Percentiles rank a stretch among this genome's conserved stretches.
Conservation (phyloP, 2,888 invertebrate species). For the Dolomedes plantarius region DNA sequence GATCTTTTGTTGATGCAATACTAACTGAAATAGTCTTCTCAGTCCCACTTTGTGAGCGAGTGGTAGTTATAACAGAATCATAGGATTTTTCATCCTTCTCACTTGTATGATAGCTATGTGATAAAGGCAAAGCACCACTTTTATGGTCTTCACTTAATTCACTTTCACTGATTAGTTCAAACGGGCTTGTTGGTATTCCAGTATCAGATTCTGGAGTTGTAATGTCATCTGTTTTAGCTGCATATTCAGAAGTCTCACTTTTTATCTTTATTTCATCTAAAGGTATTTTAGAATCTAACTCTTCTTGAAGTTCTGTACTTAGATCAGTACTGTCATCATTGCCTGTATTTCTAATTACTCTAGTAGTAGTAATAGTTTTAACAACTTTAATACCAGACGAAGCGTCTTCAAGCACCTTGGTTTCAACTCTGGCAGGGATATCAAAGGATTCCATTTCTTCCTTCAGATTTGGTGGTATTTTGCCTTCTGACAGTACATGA, state of each 20-base stretch:
- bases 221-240: constrained; percentile 4
- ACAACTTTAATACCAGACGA: no score
- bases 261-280: background rate
- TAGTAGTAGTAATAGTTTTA: background rate
- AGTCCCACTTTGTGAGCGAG: constrained; percentile 9
- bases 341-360: background rate
- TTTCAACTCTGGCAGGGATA: no score
- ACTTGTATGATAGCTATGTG: constrained; percentile 1
- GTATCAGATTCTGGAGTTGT: constrained; percentile 31
- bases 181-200: constrained; percentile 29
- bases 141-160: constrained; percentile 35
- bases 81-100: constrained; percentile 17
- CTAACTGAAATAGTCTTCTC: constrained; percentile 31
- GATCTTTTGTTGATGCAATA: constrained; percentile 5
- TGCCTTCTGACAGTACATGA: no score
- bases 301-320: background rate
- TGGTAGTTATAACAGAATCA: constrained; percentile 34
- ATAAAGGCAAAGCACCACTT: background rate
- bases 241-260: background rate
- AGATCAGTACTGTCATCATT: background rate
- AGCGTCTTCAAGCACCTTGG: no score
- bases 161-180: constrained; percentile 27
- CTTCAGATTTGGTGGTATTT: no score
- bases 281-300: background rate
- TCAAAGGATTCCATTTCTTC: no score